These are phyloP conservation scores for Druceiella hillmani DNA, from an alignment of 2,888 invertebrate genomes.

Conservation along the genomic window DNA sequence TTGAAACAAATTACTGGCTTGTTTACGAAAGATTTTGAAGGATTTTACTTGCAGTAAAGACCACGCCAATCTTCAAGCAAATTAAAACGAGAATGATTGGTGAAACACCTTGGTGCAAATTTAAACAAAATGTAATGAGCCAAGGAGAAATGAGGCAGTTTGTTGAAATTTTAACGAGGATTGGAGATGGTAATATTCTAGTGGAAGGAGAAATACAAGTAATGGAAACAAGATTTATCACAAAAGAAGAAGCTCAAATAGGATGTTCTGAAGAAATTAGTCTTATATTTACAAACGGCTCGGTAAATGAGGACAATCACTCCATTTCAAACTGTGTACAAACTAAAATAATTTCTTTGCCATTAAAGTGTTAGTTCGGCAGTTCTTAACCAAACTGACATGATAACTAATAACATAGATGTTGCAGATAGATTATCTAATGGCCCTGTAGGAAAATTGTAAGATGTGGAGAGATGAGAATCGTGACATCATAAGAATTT, in stretches of 20 bases:
- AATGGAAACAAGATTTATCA: conserved; percentile 22
- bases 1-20: conserved; percentile 30
- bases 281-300: conserved; percentile 21
- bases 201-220: conserved; percentile 17
- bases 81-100: conserved; percentile 21
- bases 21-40: conserved; percentile 28
- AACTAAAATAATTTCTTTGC: conserved; percentile 15
- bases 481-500: conserved; percentile 9
- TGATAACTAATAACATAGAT: conserved; percentile 16
- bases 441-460: conserved; percentile 24
- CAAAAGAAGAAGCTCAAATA: conserved; percentile 18
- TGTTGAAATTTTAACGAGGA: conserved; percentile 26
- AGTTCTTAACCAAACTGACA: conserved; percentile 25
- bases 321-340: conserved; percentile 9
- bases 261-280: conserved; percentile 24
- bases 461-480: conserved; percentile 20
- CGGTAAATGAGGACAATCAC: conserved; percentile 21
- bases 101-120: conserved; percentile 25
- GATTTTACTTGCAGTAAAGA: conserved; percentile 29
- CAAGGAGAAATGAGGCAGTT: conserved; percentile 27
- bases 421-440: conserved; percentile 25
- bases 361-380: conserved; percentile 24
- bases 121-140: conserved; percentile 30
- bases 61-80: conserved; percentile 28
- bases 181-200: conserved; percentile 21